phyloP scores from a whole-genome alignment of 2,797 vertebrate species.

The Rhinogobio ventralis region DNA sequence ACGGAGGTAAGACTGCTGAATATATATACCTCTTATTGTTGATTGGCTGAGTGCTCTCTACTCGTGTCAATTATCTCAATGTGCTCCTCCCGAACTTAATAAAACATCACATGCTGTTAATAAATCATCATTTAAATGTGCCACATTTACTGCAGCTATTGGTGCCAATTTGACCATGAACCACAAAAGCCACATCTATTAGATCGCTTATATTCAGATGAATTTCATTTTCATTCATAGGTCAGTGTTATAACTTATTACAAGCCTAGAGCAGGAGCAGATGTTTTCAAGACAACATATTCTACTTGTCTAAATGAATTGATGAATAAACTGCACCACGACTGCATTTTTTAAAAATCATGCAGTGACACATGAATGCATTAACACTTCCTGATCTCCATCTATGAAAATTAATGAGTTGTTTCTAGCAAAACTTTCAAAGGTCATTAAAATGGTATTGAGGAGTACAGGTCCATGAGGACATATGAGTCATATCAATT shows the following conservation, averaged over 20 bases:
- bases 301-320: not conserved
- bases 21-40: too few relatives aligned
- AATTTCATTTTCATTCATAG: too few relatives aligned
- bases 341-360: slow-evolving; percentile 24
- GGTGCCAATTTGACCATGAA: too few relatives aligned
- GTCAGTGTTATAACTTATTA: not conserved
- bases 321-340: not conserved
- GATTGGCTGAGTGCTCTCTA: too few relatives aligned
- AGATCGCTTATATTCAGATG: too few relatives aligned
- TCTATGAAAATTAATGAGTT: slow-evolving; percentile 54
- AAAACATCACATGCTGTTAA: too few relatives aligned
- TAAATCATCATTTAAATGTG: too few relatives aligned
- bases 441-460: slow-evolving; percentile 56
- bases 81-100: too few relatives aligned
- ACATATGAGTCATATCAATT: slow-evolving; percentile 58
- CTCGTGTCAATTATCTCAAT: too few relatives aligned
- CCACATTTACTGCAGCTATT: too few relatives aligned
- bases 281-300: slow-evolving; percentile 21
- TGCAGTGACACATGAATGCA: slow-evolving; percentile 32
- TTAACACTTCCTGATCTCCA: slow-evolving; percentile 29
- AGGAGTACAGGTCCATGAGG: slow-evolving; percentile 50
- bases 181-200: too few relatives aligned
- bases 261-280: not conserved
- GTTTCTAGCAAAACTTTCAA: slow-evolving; percentile 55
- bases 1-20: too few relatives aligned